Evolutionary conservation across 2,113 vertebrate species (phyloP).

Genomic region (Furnarius figulus): DNA sequence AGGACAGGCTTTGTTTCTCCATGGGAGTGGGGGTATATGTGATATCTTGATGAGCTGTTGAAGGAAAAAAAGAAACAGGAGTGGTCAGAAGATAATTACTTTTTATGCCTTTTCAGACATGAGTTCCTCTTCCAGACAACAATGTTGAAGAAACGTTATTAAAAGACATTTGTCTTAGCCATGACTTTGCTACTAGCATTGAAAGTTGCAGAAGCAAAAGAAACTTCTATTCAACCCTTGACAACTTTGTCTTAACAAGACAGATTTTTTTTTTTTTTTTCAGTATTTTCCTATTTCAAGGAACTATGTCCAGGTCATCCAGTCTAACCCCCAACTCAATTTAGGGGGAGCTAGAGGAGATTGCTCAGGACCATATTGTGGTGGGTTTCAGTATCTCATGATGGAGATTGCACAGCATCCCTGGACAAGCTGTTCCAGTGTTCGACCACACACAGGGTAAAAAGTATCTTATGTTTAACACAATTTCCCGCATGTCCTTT

Average conservation of each 20-base stretch:
- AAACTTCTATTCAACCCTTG: neutral
- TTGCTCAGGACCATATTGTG: accelerated
- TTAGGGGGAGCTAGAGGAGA: neutral
- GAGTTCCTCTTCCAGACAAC: neutral
- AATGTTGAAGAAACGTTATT: neutral
- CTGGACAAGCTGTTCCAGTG: neutral
- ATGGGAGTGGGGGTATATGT: neutral
- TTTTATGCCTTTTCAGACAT: constrained; percentile 15
- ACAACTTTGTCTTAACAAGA: neutral
- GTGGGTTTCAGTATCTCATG: neutral
- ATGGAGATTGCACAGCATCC: neutral
- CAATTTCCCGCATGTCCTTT: neutral
- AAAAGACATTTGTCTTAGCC: constrained; percentile 9
- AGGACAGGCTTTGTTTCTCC: constrained; percentile 52
- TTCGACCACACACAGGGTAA: accelerated
- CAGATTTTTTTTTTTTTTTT: neutral
- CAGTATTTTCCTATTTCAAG: neutral
- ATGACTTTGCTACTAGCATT: neutral
- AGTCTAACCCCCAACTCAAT: neutral
- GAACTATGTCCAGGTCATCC: neutral
- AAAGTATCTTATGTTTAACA: neutral
- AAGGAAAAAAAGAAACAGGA: constrained; percentile 6
- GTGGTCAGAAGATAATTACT: constrained; percentile 42
- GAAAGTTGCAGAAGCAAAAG: neutral
- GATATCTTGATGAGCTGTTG: neutral